Conservation (phyloP, 2,113 vertebrate species). For the Smithornis capensis region DNA sequence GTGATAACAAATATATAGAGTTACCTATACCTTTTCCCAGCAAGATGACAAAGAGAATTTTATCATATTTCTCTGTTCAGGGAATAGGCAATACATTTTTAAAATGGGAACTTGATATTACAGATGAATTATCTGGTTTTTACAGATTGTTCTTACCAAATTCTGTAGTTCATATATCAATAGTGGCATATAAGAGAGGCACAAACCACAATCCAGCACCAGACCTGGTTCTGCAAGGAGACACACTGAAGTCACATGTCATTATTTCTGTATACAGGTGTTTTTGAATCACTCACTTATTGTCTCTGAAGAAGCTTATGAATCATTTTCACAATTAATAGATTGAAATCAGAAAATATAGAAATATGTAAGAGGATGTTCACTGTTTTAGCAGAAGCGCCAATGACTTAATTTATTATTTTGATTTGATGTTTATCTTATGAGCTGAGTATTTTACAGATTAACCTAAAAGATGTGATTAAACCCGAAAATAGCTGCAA, state of each 20-base stretch:
- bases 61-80: not conserved
- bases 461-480: not conserved
- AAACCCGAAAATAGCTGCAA: not conserved
- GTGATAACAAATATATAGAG: not conserved
- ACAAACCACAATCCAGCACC: not conserved
- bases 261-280: not conserved
- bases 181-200: not conserved
- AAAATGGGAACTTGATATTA: not conserved
- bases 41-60: not conserved
- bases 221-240: not conserved
- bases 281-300: not conserved
- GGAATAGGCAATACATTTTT: not conserved
- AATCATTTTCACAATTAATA: not conserved
- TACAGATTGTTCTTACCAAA: not conserved
- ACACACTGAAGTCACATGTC: not conserved
- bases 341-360: not conserved
- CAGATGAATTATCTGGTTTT: not conserved
- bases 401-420: not conserved
- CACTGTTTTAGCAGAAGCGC: not conserved
- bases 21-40: constrained; percentile 44
- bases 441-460: not conserved
- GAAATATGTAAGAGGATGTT: not conserved
- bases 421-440: not conserved
- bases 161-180: not conserved
- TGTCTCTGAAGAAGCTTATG: not conserved